Percentiles rank a stretch among this genome's conserved stretches.
These are phyloP conservation scores for Allophyes oxyacanthae DNA, from an alignment of 2,888 invertebrate genomes.

Conservation along the genomic window DNA sequence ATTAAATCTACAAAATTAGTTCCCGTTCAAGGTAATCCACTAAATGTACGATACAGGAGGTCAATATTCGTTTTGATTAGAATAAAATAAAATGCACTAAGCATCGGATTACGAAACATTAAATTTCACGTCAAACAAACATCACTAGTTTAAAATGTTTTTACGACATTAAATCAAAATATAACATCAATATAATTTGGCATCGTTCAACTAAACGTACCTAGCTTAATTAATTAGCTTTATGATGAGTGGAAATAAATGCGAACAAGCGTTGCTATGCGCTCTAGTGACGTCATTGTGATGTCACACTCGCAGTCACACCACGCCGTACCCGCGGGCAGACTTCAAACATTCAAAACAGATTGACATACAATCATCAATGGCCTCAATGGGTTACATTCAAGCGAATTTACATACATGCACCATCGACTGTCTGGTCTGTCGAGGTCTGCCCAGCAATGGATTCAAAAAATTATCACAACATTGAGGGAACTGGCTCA, in stretches of 20 bases:
- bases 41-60: conserved; percentile 74
- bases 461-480: conserved; percentile 49
- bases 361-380: conserved; percentile 32
- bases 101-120: conserved; percentile 68
- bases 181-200: conserved; percentile 81
- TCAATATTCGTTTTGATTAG: conserved; percentile 68
- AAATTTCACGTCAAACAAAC: conserved; percentile 73
- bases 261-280: conserved; percentile 78
- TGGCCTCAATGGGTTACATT: conserved; percentile 23
- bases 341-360: conserved; percentile 44
- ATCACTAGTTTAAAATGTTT: conserved; percentile 19
- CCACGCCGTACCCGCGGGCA: conserved; percentile 50
- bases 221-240: conserved; percentile 78
- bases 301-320: conserved; percentile 54
- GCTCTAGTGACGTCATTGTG: conserved; percentile 48
- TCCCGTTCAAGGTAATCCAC: conserved; percentile 67
- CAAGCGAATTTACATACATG: conserved; percentile 39
- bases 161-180: conserved; percentile 40
- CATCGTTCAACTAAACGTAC: conserved; percentile 83
- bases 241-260: conserved; percentile 77
- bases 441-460: conserved; percentile 46
- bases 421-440: conserved; percentile 36
- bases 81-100: conserved; percentile 74
- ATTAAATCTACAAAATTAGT: conserved; percentile 81
- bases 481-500: conserved; percentile 58